These are phyloP conservation scores for Oncopodura yosiiana DNA, from an alignment of 1,140 invertebrate genomes.

Conservation along the genomic window DNA sequence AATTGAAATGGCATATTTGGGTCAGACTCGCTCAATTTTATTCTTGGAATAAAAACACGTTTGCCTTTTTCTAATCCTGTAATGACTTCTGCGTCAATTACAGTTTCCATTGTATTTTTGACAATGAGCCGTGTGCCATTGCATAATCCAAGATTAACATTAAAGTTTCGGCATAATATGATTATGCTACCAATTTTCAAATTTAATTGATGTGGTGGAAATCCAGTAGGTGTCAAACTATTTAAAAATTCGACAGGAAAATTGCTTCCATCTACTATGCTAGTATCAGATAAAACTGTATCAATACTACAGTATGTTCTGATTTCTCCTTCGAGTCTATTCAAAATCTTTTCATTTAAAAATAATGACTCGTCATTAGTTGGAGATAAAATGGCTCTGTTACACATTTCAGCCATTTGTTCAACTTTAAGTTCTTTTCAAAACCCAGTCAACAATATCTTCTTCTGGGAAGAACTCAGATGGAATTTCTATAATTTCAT, in stretches of 20 bases:
- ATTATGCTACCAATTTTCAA: slow-evolving; percentile 36
- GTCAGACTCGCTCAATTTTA: slow-evolving; percentile 39
- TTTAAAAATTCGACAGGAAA: slow-evolving; percentile 36
- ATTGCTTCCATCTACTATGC: slow-evolving; percentile 31
- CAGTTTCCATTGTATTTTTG: slow-evolving; percentile 40
- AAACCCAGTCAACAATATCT: too few species aligned
- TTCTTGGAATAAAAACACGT: slow-evolving; percentile 40
- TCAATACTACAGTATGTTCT: slow-evolving; percentile 23
- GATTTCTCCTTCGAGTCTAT: not conserved
- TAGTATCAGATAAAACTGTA: not conserved
- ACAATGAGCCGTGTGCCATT: slow-evolving; percentile 42
- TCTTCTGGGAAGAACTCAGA: not conserved
- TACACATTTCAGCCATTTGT: not conserved
- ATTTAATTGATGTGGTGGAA: slow-evolving; percentile 17
- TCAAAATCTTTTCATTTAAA: slow-evolving; percentile 13
- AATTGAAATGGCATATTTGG: slow-evolving; percentile 40
- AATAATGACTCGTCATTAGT: slow-evolving; percentile 14
- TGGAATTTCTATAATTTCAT: slow-evolving; percentile 8
- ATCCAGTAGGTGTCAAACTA: slow-evolving; percentile 18
- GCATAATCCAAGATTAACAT: slow-evolving; percentile 35
- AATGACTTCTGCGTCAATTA: slow-evolving; percentile 42
- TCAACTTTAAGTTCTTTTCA: not conserved
- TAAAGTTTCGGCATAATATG: slow-evolving; percentile 39
- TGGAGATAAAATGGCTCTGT: slow-evolving; percentile 19
- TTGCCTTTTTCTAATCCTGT: slow-evolving; percentile 42